Conservation (phyloP, 1,140 invertebrate species). For the Micrasema minimum region DNA sequence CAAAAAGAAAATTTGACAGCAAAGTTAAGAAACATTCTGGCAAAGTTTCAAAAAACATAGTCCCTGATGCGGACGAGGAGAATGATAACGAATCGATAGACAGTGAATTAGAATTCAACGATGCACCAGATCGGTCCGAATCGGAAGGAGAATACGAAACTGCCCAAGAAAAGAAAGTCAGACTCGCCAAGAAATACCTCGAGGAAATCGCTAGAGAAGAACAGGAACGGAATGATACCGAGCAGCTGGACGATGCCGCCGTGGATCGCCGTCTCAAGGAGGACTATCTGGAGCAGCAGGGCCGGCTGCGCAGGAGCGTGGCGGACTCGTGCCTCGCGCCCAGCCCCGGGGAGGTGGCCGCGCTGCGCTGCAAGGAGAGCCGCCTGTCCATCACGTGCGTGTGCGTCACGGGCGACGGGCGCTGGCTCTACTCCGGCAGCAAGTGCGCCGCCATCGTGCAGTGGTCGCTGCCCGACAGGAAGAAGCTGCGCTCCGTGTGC, state of each 20-base stretch:
- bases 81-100: slow-evolving; percentile 66
- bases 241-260: slow-evolving; percentile 75
- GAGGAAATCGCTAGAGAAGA: slow-evolving; percentile 87
- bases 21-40: slow-evolving; percentile 58
- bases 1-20: slow-evolving; percentile 65
- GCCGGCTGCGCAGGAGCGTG: slow-evolving; percentile 78
- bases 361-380: slow-evolving; percentile 79
- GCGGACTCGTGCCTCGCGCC: slow-evolving; percentile 74
- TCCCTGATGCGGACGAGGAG: slow-evolving; percentile 61
- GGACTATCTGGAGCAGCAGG: slow-evolving; percentile 87
- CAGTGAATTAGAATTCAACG: slow-evolving; percentile 63
- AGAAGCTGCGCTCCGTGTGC: slow-evolving; percentile 68
- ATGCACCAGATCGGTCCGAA: slow-evolving; percentile 67
- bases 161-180: slow-evolving; percentile 87
- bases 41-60: slow-evolving; percentile 54
- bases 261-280: slow-evolving; percentile 80
- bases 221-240: slow-evolving; percentile 73
- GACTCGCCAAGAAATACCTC: slow-evolving; percentile 89
- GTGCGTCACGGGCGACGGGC: slow-evolving; percentile 79
- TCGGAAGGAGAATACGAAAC: slow-evolving; percentile 82
- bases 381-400: slow-evolving; percentile 84
- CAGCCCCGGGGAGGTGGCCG: slow-evolving; percentile 61
- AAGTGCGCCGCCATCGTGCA: slow-evolving; percentile 91
- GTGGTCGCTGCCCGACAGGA: slow-evolving; percentile 73
- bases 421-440: slow-evolving; percentile 83